phyloP scores from a whole-genome alignment of 1,140 invertebrate genomes.

The Ceratitis capitata region DNA sequence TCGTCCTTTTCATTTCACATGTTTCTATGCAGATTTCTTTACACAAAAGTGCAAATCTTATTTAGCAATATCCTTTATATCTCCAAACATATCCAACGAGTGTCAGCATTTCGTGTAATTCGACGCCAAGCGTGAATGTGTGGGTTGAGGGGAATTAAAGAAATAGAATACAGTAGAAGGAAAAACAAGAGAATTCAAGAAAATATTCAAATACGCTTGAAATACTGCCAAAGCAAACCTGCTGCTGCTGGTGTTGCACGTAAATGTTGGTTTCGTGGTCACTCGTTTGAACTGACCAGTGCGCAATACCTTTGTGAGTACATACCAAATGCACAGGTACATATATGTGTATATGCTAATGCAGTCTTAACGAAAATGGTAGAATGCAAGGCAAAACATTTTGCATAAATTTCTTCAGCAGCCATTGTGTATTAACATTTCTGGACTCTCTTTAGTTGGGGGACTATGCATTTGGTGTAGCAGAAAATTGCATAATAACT shows the following conservation, averaged over 20 bases:
- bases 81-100: neutral
- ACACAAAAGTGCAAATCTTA: constrained; percentile 34
- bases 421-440: neutral
- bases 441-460: neutral
- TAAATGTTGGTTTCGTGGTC: neutral
- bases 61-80: constrained; percentile 34
- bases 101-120: neutral
- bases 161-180: neutral
- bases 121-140: neutral
- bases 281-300: constrained; percentile 18
- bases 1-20: neutral
- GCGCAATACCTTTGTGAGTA: neutral
- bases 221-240: neutral
- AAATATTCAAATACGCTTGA: neutral
- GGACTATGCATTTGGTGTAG: neutral
- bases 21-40: constrained; percentile 23
- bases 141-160: neutral
- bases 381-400: neutral
- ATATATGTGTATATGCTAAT: neutral
- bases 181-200: too few species aligned
- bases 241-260: neutral
- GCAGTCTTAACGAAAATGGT: neutral
- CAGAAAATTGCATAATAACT: constrained; percentile 5
- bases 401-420: neutral
- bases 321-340: neutral